These are phyloP conservation scores for Caenorhabditis latens DNA, from an alignment of 1,140 invertebrate species.

Conservation along the genomic window DNA sequence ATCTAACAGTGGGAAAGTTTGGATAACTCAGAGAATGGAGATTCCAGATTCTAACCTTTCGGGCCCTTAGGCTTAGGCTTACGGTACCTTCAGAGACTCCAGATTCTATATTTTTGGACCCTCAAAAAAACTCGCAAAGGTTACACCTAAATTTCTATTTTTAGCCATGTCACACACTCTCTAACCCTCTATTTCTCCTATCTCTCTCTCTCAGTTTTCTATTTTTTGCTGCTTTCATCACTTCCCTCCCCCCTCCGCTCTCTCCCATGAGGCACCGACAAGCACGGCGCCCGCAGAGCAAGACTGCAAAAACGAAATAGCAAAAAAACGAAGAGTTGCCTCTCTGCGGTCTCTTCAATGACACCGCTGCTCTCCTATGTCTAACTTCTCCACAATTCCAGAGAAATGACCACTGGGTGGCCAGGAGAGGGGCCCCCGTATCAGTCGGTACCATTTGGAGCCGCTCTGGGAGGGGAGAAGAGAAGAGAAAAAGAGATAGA, in stretches of 20 bases:
- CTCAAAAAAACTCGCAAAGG: no score
- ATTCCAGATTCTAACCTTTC: no score
- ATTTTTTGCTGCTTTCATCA: no score
- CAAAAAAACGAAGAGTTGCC: neutral
- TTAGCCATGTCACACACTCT: no score
- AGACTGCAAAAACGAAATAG: neutral
- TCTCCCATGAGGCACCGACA: neutral
- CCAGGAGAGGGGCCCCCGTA: neutral
- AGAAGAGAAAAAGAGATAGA: neutral
- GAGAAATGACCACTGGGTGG: constrained; percentile 10
- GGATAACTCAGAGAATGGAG: no score
- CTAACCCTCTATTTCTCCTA: constrained; percentile 26
- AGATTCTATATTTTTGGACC: no score
- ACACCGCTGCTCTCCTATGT: neutral
- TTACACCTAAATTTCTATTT: no score
- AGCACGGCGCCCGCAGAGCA: neutral
- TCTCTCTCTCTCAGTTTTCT: no score
- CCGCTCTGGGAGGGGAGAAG: neutral
- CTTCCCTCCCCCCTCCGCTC: no score
- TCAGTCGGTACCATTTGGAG: constrained; percentile 2
- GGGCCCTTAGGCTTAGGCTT: no score
- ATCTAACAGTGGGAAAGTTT: no score
- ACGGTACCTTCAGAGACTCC: no score
- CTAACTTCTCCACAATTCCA: neutral
- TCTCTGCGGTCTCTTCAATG: constrained; percentile 34